These are phyloP conservation scores for Limnothrissa miodon DNA, from an alignment of 2,113 vertebrate genomes.

Conservation along the genomic window DNA sequence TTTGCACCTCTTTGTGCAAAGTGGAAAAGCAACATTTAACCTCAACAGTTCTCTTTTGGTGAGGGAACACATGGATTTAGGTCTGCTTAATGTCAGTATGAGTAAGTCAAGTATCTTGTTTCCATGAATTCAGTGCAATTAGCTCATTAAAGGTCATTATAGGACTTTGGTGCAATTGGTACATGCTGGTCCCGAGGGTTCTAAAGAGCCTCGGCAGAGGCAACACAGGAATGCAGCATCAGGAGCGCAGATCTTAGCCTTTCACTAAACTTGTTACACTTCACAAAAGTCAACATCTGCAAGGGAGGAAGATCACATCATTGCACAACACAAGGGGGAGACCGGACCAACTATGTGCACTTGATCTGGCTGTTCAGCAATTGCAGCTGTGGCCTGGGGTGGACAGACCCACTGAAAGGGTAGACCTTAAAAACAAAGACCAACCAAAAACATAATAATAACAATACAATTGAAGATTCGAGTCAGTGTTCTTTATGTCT, in stretches of 20 bases:
- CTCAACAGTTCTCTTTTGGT: conserved; percentile 33
- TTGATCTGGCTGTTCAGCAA: conserved; percentile 17
- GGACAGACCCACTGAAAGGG: not conserved
- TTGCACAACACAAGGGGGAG: not conserved
- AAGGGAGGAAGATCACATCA: not conserved
- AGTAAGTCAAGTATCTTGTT: conserved; percentile 65
- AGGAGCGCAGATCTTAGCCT: conserved; percentile 10
- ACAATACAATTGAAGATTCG: conserved; percentile 34
- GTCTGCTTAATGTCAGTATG: conserved; percentile 64
- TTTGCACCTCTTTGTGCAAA: conserved; percentile 20
- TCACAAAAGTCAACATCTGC: conserved; percentile 6
- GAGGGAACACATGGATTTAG: conserved; percentile 57
- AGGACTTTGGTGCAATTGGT: conserved; percentile 58
- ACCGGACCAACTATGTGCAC: not conserved
- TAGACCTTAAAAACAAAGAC: not conserved
- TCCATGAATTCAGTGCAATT: conserved; percentile 68
- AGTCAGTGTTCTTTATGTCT: conserved; percentile 58
- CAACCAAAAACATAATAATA: not conserved
- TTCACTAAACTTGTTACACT: conserved; percentile 8
- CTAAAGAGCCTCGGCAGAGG: not conserved
- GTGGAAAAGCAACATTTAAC: conserved; percentile 17
- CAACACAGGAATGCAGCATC: conserved; percentile 10
- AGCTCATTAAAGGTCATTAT: conserved; percentile 71
- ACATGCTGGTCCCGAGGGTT: not conserved
- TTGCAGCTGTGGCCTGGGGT: conserved; percentile 7